These are phyloP conservation scores for Mycalesis mineus DNA, from an alignment of 2,888 invertebrate species.

Conservation along the genomic window DNA sequence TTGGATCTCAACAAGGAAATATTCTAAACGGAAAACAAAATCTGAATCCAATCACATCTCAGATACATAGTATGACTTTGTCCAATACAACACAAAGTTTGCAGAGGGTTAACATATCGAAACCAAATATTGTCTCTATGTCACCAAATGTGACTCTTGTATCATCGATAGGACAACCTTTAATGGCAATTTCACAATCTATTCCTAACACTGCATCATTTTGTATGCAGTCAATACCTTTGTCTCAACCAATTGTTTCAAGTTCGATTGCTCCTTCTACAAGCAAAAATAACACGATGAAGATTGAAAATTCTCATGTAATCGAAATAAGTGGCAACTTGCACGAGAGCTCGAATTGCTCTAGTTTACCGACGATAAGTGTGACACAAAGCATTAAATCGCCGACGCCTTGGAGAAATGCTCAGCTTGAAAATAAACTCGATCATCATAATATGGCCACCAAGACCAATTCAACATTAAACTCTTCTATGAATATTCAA, in stretches of 20 bases:
- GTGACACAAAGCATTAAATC: slow-evolving; percentile 70
- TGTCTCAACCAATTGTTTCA: slow-evolving; percentile 72
- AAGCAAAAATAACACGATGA: slow-evolving; percentile 55
- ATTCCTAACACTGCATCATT: slow-evolving; percentile 59
- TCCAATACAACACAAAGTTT: slow-evolving; percentile 58
- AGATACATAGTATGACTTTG: slow-evolving; percentile 67
- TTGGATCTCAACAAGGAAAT: slow-evolving; percentile 54
- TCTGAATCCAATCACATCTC: slow-evolving; percentile 72
- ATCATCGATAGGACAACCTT: slow-evolving; percentile 67
- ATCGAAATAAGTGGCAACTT: slow-evolving; percentile 72
- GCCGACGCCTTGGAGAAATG: slow-evolving; percentile 64
- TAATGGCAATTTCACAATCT: slow-evolving; percentile 72
- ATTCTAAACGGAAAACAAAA: slow-evolving; percentile 60
- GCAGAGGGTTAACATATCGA: slow-evolving; percentile 55
- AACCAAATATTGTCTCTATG: slow-evolving; percentile 60
- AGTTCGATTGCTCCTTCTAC: slow-evolving; percentile 66
- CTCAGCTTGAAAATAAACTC: slow-evolving; percentile 57
- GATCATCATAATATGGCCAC: slow-evolving; percentile 60
- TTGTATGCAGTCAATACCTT: slow-evolving; percentile 66
- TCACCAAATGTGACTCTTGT: slow-evolving; percentile 68
- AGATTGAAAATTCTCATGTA: slow-evolving; percentile 68
- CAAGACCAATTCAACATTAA: slow-evolving; percentile 51
- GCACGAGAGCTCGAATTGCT: slow-evolving; percentile 56
- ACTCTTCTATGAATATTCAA: slow-evolving; percentile 52
- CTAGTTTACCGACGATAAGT: slow-evolving; percentile 65